These are phyloP conservation scores for Hemaris fuciformis DNA, from an alignment of 2,888 invertebrate genomes.

Conservation along the genomic window DNA sequence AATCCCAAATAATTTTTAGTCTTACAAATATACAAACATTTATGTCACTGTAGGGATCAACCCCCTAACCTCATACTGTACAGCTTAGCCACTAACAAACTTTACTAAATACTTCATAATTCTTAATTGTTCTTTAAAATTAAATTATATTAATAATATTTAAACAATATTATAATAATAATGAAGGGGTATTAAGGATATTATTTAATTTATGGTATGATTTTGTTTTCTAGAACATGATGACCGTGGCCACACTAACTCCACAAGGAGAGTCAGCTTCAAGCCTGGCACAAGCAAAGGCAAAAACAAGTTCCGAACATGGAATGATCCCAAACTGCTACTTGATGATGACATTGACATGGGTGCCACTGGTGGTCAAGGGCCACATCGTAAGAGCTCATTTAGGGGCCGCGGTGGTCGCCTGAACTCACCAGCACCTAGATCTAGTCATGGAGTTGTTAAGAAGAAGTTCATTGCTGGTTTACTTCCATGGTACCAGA, in stretches of 20 bases:
- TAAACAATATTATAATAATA: background rate
- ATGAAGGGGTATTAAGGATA: background rate
- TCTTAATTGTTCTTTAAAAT: too few species aligned
- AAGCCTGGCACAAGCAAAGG: slow-evolving; percentile 74
- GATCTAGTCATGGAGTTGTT: slow-evolving; percentile 39
- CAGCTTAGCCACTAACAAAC: too few species aligned
- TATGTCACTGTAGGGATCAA: too few species aligned
- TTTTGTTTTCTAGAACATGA: slow-evolving; percentile 65
- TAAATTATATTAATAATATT: too few species aligned
- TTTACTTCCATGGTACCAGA: slow-evolving; percentile 86
- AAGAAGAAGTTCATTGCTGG: slow-evolving; percentile 77
- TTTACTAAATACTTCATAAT: too few species aligned
- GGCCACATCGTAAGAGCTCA: slow-evolving; percentile 49
- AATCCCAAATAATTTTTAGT: too few species aligned
- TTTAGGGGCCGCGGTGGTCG: slow-evolving; percentile 69
- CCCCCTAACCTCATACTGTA: too few species aligned
- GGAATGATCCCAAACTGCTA: slow-evolving; percentile 73
- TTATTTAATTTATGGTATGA: background rate
- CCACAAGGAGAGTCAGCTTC: slow-evolving; percentile 78
- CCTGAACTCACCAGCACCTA: slow-evolving; percentile 71
- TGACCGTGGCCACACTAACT: slow-evolving; percentile 62
- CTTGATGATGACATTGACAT: slow-evolving; percentile 85
- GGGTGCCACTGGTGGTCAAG: slow-evolving; percentile 61
- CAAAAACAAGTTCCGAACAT: slow-evolving; percentile 67
- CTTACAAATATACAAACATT: too few species aligned